phyloP scores from a whole-genome alignment of 2,888 invertebrate species.

The Bedellia somnulentella region DNA sequence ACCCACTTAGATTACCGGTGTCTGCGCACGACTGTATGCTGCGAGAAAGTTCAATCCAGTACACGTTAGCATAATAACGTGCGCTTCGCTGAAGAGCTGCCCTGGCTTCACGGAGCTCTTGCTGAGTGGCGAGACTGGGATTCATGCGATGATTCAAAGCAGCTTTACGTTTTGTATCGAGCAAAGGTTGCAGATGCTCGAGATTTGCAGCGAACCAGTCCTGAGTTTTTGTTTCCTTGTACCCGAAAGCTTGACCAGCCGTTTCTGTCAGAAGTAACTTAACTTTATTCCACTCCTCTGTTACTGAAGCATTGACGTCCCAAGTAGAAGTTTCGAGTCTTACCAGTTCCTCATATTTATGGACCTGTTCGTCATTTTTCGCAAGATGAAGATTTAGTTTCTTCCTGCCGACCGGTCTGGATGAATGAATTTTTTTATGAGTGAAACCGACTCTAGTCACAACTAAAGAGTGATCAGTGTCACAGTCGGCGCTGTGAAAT shows the following conservation, averaged over 20 bases:
- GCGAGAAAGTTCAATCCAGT: no score
- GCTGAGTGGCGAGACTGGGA: neutral
- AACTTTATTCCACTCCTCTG: no score
- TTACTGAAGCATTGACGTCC: no score
- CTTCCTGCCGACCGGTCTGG: neutral
- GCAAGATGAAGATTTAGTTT: no score
- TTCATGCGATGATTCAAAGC: neutral
- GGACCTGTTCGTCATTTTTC: no score
- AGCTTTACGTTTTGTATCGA: constrained; percentile 1
- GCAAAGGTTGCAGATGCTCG: neutral
- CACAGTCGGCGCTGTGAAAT: neutral
- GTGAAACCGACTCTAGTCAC: neutral
- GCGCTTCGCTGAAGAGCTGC: no score
- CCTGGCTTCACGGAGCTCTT: neutral
- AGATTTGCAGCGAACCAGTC: neutral
- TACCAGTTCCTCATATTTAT: no score
- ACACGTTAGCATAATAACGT: no score
- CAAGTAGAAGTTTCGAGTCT: no score
- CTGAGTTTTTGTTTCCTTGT: neutral
- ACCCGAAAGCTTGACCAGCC: neutral
- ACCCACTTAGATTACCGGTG: no score
- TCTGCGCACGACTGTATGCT: no score
- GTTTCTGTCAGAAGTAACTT: neutral
- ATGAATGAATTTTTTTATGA: neutral
- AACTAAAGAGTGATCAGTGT: neutral